These are phyloP conservation scores for Eleutherodactylus coqui DNA, from an alignment of 2,797 vertebrate species.

Conservation along the genomic window DNA sequence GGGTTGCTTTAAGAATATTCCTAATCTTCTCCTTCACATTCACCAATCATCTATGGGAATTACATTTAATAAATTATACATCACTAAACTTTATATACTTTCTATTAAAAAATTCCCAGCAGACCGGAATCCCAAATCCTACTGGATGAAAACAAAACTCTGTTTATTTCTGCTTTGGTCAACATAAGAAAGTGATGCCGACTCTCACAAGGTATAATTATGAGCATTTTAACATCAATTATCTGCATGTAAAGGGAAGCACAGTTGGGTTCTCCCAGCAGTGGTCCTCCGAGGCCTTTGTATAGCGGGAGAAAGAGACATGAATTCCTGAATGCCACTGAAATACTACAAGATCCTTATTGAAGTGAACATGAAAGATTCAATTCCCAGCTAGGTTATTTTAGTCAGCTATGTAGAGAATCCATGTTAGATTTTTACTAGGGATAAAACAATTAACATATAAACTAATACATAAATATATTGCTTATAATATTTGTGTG, in stretches of 20 bases:
- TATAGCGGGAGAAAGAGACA: conserved; percentile 16
- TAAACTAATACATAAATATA: too few species aligned
- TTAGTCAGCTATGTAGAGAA: background rate
- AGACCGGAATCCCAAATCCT: background rate
- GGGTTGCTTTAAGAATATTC: background rate
- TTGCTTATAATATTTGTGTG: too few species aligned
- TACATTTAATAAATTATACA: background rate
- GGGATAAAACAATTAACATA: background rate
- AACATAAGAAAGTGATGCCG: conserved; percentile 17
- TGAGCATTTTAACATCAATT: conserved; percentile 49
- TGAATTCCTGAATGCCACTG: conserved; percentile 47
- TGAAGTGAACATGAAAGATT: conserved; percentile 41
- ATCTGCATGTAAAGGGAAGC: conserved; percentile 30
- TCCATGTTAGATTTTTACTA: background rate
- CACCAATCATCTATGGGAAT: background rate
- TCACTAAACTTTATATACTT: background rate
- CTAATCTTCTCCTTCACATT: background rate
- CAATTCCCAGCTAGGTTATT: conserved; percentile 31
- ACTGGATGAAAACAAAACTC: background rate
- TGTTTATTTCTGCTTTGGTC: conserved; percentile 38
- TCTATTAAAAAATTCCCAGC: background rate
- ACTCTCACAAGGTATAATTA: conserved; percentile 39
- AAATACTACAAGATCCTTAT: conserved; percentile 37
- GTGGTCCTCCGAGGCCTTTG: background rate
- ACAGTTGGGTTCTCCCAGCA: conserved; percentile 54